Base-by-base conservation (phyloP, 2,888 invertebrate genomes). In the Lasioglossum lativentre region DNA sequence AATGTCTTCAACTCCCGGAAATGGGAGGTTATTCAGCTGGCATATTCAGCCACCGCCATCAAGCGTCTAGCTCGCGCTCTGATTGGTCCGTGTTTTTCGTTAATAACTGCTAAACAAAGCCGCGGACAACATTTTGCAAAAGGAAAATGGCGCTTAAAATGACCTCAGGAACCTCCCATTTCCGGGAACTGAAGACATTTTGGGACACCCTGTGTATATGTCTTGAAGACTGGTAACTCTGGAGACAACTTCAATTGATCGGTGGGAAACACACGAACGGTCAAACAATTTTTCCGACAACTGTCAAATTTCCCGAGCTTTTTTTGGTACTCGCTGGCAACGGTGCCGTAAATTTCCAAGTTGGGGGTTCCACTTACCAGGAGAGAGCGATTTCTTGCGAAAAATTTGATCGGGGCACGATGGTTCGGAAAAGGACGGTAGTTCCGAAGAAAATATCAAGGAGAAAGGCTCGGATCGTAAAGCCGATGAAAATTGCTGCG, bases 401-500 rank as follows among this genome's bases (percentile, higher is more conserved):
- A 23, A 63, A 71, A 38, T 66, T n/a, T 23, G 23, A 27, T 47
- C 4, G 52, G 1, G 27, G n/a, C 16, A 45, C n/a, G 42, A 86
- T 87, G 87, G 70, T 78, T 10, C 72, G 68, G 38, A 88, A 77
- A 45, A 75, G 80, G 23, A 80, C 71, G 40, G 84, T 72, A 59
- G 38, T 23, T 5, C 68, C 30, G 30, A 74, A 23, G 52, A 89
- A 68, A 74, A 78, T 77, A 38, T 23, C 59, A 19, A 40, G n/a
- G n/a, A 80, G 14, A 63, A 85, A n/a, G 16, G 2, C 27, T 3
- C 73, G 52, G n/a, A 76, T 68, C 19, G 63, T 45, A 19, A 88
- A 72, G 59, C 93, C 93, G 30, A 87, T 91, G 86, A 93, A 92
- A 81, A 93, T 94, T 76, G 92, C 92, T 4, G 91, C 93, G 40